These are phyloP conservation scores for Drosophila carrolli DNA, from an alignment of 1,140 invertebrate species.

Conservation along the genomic window DNA sequence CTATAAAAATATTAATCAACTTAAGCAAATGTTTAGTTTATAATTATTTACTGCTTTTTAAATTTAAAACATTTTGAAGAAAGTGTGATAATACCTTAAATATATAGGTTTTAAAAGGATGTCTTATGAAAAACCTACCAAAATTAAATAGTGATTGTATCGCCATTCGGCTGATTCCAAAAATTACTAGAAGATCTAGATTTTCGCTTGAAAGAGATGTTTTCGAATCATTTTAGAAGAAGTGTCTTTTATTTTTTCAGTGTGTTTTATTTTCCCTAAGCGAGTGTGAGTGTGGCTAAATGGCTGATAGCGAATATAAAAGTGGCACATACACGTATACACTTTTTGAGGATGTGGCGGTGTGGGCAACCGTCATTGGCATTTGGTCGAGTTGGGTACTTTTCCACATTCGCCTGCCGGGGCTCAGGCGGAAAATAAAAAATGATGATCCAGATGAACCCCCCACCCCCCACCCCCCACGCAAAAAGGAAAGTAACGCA, in stretches of 20 bases:
- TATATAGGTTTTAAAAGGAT: no score
- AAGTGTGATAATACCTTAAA: no score
- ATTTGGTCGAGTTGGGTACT: constrained; percentile 55
- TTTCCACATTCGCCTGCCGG: constrained; percentile 64
- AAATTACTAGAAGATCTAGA: no score
- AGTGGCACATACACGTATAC: constrained; percentile 54
- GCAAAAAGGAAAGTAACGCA: constrained; percentile 46
- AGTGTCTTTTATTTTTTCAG: not conserved
- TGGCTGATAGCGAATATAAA: constrained; percentile 80
- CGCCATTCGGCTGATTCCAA: no score
- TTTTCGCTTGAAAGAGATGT: no score
- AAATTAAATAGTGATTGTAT: no score
- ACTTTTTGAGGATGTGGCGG: constrained; percentile 11
- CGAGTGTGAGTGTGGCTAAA: constrained; percentile 49
- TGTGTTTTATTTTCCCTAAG: not conserved
- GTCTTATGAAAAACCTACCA: no score
- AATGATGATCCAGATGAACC: constrained; percentile 75
- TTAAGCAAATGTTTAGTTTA: no score
- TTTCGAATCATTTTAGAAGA: not conserved
- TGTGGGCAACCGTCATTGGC: constrained; percentile 34
- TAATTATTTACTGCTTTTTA: not conserved
- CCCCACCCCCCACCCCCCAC: not conserved
- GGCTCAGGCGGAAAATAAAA: constrained; percentile 80
- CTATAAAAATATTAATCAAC: no score
- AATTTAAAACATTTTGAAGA: not conserved